Conservation (phyloP, 2,113 vertebrate species). For the Syngnathus scovelli region DNA sequence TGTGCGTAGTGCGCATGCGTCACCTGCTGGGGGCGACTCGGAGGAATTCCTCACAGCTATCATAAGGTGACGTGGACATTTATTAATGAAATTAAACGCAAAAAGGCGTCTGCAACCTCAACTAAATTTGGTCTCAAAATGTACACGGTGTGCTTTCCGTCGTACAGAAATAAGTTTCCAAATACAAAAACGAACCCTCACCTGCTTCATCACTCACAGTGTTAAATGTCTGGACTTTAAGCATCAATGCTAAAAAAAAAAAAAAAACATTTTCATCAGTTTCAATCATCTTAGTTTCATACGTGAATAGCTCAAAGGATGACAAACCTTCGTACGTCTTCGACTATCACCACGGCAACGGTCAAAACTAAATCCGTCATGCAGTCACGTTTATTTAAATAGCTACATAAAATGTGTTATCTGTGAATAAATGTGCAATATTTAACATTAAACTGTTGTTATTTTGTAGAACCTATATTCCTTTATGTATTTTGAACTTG, state of each 20-base stretch:
- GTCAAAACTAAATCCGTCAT: background rate
- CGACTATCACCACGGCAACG: background rate
- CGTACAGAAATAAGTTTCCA: background rate
- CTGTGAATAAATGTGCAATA: background rate
- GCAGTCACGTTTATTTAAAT: background rate
- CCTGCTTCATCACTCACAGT: background rate
- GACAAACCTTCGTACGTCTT: background rate
- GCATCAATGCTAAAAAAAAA: background rate
- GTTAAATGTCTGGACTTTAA: background rate
- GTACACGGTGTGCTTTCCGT: background rate
- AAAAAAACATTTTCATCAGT: background rate
- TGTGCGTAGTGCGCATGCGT: slow-evolving; percentile 45
- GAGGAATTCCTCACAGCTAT: background rate
- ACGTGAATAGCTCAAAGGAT: background rate
- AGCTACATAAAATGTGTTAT: background rate
- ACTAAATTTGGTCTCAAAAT: background rate
- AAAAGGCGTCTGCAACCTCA: background rate
- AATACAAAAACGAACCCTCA: background rate
- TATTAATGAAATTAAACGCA: background rate
- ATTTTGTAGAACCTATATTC: background rate
- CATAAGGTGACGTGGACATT: background rate
- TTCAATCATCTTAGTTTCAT: background rate
- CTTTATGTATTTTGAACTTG: no score
- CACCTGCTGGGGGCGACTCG: background rate
- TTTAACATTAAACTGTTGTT: background rate